Base-by-base conservation (phyloP, 2,888 invertebrate species). In the Caprella mutica region DNA sequence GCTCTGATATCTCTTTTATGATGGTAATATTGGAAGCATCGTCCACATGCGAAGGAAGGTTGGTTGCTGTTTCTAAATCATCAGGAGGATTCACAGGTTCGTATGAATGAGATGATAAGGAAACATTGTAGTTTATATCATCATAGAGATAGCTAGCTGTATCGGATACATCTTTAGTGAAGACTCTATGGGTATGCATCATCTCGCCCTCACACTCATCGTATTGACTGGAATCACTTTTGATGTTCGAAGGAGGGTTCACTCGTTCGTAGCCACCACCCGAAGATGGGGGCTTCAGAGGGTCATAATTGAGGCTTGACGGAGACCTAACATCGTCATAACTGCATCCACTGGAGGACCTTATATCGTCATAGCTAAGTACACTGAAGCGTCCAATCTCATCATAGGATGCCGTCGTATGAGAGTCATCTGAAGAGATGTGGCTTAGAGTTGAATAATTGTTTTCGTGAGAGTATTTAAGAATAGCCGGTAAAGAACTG, bases 141-240 rank as follows among this genome's bases (percentile, higher is more conserved):
- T 66, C 66, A 27, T 66, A 66, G 39, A 65, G 53, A 56, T 66
- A 66, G 26, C 60, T 59, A 42, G 63, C 60, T 24, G 65, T 65
- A 52, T 66, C 65, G 38, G 60, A 14, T 39, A 65, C 65, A 38
- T 66, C 59, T 51, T 66, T 65, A 19, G 50, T 23, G 2, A 66
- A 64, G 19, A 66, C 61, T 3, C 59, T 55, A 19, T 59, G 58
- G 27, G 65, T 59, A 26, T 57, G 61, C 17, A 58, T 59, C 5
- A 65, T 43, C 1, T 52, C 59, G 4, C 56, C 64, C 26, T 58
- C 66, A 43, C 65, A 65, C 40, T 65, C 66, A 38, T 66, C 66
- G 54, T 66, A 66, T 39, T 65, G 59, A 44, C 59, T 63, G 14
- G 63, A 63, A 29, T 63, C 63, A 4, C 59, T 59, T 14, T 57